These are phyloP conservation scores for Drosophila crucigera DNA, from an alignment of 2,888 invertebrate species.

Conservation along the genomic window DNA sequence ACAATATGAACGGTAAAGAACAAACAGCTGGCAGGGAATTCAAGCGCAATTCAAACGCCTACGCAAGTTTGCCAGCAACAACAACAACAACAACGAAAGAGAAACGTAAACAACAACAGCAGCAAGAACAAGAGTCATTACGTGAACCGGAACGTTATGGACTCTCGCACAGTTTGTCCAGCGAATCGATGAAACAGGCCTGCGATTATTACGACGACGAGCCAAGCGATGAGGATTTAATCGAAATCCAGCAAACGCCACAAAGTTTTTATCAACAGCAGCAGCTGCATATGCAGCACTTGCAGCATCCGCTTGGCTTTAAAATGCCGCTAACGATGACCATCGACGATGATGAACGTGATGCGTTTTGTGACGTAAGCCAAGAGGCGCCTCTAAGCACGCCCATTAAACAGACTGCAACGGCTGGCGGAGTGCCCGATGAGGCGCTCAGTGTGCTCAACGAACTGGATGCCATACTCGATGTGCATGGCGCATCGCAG, in stretches of 20 bases:
- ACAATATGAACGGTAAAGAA: slow-evolving; percentile 65
- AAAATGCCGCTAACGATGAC: slow-evolving; percentile 44
- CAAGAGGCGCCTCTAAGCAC: slow-evolving; percentile 64
- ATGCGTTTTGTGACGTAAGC: slow-evolving; percentile 69
- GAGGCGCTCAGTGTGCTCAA: slow-evolving; percentile 81
- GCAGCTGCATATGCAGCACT: slow-evolving; percentile 17
- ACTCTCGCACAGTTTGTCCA: slow-evolving; percentile 81
- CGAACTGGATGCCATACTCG: slow-evolving; percentile 83
- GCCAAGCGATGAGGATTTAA: slow-evolving; percentile 81
- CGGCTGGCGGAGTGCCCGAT: slow-evolving; percentile 44
- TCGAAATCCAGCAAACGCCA: slow-evolving; percentile 74
- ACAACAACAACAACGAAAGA: slow-evolving; percentile 35
- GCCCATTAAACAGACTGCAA: slow-evolving; percentile 54
- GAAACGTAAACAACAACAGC: slow-evolving; percentile 24
- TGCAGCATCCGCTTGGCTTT: slow-evolving; percentile 49
- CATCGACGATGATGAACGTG: slow-evolving; percentile 61
- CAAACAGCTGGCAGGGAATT: slow-evolving; percentile 68
- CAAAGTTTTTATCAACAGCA: slow-evolving; percentile 67
- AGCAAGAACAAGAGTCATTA: slow-evolving; percentile 20
- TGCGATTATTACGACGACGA: slow-evolving; percentile 80
- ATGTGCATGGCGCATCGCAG: slow-evolving; percentile 74
- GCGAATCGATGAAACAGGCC: slow-evolving; percentile 82
- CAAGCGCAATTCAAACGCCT: slow-evolving; percentile 71
- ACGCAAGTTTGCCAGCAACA: slow-evolving; percentile 69
- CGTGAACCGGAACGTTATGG: slow-evolving; percentile 70